Evolutionary conservation across 2,797 vertebrate species (phyloP).

Genomic region (Phyllotis vaccarum): DNA sequence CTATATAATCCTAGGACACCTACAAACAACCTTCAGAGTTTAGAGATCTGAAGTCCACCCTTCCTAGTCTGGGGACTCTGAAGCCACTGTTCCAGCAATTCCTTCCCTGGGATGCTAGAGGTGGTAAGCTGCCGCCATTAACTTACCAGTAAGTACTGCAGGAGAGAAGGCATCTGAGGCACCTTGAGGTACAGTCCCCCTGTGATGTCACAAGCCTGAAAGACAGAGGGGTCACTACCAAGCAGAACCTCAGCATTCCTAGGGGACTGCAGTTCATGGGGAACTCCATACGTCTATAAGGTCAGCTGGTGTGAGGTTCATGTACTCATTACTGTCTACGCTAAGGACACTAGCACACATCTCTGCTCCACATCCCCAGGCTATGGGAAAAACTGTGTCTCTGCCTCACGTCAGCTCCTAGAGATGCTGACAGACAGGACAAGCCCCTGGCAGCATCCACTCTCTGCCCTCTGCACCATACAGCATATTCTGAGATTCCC

Average conservation of each 20-base stretch:
- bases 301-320: background rate
- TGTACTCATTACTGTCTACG: background rate
- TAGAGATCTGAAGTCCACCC: background rate
- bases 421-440: background rate
- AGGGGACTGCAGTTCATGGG: background rate
- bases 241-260: background rate
- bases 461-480: background rate
- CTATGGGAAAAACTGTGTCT: background rate
- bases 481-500: accelerated
- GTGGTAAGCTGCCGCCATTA: accelerated
- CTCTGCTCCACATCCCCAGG: background rate
- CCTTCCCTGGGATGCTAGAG: accelerated
- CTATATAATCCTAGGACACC: accelerated
- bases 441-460: no score
- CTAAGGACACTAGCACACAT: background rate
- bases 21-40: background rate
- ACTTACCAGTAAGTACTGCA: constrained; percentile 96
- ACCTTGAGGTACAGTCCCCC: constrained; percentile 97
- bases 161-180: constrained; percentile 94
- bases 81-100: background rate
- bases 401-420: background rate
- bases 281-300: background rate
- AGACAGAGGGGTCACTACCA: constrained; percentile 58
- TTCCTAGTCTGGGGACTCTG: background rate
- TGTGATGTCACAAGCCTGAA: constrained; percentile 98